Base-by-base conservation (phyloP, 37 sponge, comb jelly and placozoan species). In the Crambe crambe region DNA sequence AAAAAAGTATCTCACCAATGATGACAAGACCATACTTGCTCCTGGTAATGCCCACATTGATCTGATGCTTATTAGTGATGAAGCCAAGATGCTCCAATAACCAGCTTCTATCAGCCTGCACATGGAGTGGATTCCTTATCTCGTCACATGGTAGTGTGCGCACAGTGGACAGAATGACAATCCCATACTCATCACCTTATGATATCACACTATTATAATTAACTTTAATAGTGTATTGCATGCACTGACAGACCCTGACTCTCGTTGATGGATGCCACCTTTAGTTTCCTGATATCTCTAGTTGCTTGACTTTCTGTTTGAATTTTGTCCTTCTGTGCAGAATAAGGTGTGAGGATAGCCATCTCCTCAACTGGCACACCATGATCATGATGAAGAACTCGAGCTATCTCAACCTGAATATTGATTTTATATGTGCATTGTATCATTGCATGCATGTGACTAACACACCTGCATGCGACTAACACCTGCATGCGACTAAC, bases 161-260 rank as follows among this genome's bases (percentile, higher is more conserved):
- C 15, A 91, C 92, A 25, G 83, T 83, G 39, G 87, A 86, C 74
- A 3, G 61, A 29, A 92, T 77, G 26, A 92, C 92, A 71, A 77
- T 57, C 12, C 86, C 87, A 90, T 68, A 86, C 41, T 90, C 91
- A 90, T 90, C 83, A 54, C 91, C 91, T 90, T 23, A 32, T 72
- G 21, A 29, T 43, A 72, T 21, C 68, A 64, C 30, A 15, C 37
- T 12, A 10, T 35, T 3, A 57, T n/a, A 15, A 58, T 44, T 9
- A 64, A 8, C 64, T 64, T 37, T 32, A 29, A 31, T 26, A 21
- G 43, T 76, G 23, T 9, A 35, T 68, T 31, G 12, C 51, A 47
- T 12, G 10, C 6, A 15, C 12, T 47, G 10, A 47, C 51, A 47
- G 47, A 86, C 91, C 91, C 86, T 90, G 91, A 43, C 91, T 86